Percentiles rank a stretch among this genome's conserved stretches.
These are phyloP conservation scores for Andrena marginata DNA, from an alignment of 2,888 invertebrate genomes.

Conservation along the genomic window DNA sequence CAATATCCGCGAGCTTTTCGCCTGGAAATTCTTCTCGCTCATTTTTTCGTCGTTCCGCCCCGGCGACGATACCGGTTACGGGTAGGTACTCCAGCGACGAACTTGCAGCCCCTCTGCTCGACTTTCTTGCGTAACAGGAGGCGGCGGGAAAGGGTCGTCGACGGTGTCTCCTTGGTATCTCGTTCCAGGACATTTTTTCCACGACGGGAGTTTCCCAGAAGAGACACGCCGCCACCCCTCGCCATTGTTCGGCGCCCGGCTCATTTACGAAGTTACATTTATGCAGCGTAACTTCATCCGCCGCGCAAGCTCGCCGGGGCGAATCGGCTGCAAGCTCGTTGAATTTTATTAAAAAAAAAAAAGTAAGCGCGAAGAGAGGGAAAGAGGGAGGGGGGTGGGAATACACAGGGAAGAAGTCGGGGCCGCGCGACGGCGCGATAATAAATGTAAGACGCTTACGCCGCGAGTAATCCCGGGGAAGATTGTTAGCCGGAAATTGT, in stretches of 20 bases:
- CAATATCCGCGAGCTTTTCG: slow-evolving; percentile 12
- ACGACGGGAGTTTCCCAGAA: slow-evolving; percentile 19
- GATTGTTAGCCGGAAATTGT: slow-evolving; percentile 9
- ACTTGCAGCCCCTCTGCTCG: slow-evolving; percentile 10
- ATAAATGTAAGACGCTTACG: slow-evolving; percentile 32
- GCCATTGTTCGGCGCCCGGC: slow-evolving; percentile 50
- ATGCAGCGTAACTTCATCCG: slow-evolving; percentile 42
- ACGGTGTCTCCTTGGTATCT: slow-evolving; percentile 26
- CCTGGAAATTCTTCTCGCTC: slow-evolving; percentile 5
- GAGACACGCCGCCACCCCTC: slow-evolving; percentile 15
- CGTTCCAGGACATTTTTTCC: slow-evolving; percentile 48
- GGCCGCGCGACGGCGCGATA: background rate
- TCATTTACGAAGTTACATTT: slow-evolving; percentile 57
- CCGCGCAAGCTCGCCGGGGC: slow-evolving; percentile 3
- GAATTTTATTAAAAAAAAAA: slow-evolving; percentile 27
- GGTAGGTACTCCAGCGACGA: slow-evolving; percentile 12
- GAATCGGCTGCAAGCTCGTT: slow-evolving; percentile 44
- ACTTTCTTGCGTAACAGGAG: slow-evolving; percentile 31
- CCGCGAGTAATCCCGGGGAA: background rate
- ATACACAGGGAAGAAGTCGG: too few species aligned
- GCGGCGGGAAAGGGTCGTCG: slow-evolving; percentile 9
- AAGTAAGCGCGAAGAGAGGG: background rate
- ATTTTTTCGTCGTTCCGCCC: slow-evolving; percentile 6
- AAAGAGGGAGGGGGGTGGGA: background rate
- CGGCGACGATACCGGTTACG: slow-evolving; percentile 16